These are phyloP conservation scores for Actinopyga echinites DNA, from an alignment of 53 echinoderm and acorn worm genomes.

Conservation along the genomic window DNA sequence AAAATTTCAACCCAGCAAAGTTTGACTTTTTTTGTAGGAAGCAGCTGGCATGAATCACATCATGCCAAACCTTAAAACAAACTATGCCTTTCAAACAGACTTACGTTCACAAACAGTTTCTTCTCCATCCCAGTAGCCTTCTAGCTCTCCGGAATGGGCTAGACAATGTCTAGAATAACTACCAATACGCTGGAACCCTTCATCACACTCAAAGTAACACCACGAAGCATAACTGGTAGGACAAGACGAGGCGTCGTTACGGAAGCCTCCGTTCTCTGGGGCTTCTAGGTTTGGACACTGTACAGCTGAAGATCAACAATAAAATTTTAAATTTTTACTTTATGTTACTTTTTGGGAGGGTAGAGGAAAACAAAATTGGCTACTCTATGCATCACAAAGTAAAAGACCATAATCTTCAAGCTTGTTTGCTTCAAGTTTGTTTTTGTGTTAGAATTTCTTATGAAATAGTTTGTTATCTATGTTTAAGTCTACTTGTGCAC, in stretches of 20 bases:
- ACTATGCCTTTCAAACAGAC: background rate
- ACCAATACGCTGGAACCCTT: slow-evolving; percentile 47
- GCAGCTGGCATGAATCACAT: too few relatives aligned
- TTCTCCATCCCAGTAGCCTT: slow-evolving; percentile 63
- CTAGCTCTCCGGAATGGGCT: slow-evolving; percentile 35
- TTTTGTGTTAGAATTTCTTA: too few relatives aligned
- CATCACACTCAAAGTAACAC: slow-evolving; percentile 60
- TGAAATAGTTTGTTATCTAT: too few relatives aligned
- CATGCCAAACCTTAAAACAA: too few relatives aligned
- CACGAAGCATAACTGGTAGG: slow-evolving; percentile 49
- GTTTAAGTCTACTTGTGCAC: too few relatives aligned
- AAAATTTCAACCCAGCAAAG: too few relatives aligned
- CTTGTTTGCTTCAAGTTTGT: too few relatives aligned
- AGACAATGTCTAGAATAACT: slow-evolving; percentile 49
- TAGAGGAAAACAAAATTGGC: too few relatives aligned
- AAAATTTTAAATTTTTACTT: background rate
- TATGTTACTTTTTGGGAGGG: too few relatives aligned
- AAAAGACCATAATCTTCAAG: too few relatives aligned
- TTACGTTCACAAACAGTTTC: slow-evolving; percentile 61
- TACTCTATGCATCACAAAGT: too few relatives aligned
- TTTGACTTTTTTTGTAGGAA: too few relatives aligned
- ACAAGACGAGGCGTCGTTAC: background rate
- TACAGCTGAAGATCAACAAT: slow-evolving; percentile 1
- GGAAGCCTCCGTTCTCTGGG: slow-evolving; percentile 46
- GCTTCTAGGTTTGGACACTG: slow-evolving; percentile 37